Conservation (phyloP, 2,888 invertebrate genomes). For the Lochmaea crataegi region DNA sequence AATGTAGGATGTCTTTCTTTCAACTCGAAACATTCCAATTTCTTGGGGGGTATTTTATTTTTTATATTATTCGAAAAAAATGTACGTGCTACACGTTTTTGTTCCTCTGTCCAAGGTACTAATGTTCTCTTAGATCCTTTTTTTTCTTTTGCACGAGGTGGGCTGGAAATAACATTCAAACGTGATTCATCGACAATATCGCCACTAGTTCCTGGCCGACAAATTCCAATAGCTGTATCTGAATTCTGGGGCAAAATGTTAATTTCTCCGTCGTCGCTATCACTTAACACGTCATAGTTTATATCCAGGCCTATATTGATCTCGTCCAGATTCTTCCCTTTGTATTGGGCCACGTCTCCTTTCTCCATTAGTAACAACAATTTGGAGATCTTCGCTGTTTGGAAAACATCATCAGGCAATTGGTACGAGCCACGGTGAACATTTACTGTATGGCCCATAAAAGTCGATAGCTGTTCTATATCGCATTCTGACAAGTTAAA, state of each 20-base stretch:
- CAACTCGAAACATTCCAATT: conserved; percentile 32
- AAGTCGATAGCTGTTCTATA: conserved; percentile 48
- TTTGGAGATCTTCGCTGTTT: too few relatives aligned
- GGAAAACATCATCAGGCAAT: conserved; percentile 36
- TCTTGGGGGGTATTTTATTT: conserved; percentile 37
- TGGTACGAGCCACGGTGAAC: conserved; percentile 43
- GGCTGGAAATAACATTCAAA: not conserved
- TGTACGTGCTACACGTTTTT: conserved; percentile 29
- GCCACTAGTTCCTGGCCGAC: not conserved
- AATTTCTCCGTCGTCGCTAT: conserved; percentile 8
- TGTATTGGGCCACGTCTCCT: conserved; percentile 41
- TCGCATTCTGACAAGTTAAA: conserved; percentile 46
- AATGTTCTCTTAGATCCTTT: conserved; percentile 18
- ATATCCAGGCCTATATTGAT: conserved; percentile 42
- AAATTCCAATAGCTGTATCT: not conserved
- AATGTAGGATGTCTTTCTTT: conserved; percentile 13
- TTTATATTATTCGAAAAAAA: conserved; percentile 34
- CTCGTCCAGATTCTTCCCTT: conserved; percentile 45
- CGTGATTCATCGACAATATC: not conserved
- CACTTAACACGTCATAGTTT: not conserved
- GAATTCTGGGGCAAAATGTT: not conserved
- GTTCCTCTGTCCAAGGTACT: conserved; percentile 38
- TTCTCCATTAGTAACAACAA: conserved; percentile 46
- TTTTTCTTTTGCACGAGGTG: not conserved
- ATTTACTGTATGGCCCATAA: conserved; percentile 49